Percentiles rank a stretch among this genome's conserved stretches.
Evolutionary conservation across 2,797 vertebrate genomes (phyloP).

Genomic region (Anguilla marmorata): DNA sequence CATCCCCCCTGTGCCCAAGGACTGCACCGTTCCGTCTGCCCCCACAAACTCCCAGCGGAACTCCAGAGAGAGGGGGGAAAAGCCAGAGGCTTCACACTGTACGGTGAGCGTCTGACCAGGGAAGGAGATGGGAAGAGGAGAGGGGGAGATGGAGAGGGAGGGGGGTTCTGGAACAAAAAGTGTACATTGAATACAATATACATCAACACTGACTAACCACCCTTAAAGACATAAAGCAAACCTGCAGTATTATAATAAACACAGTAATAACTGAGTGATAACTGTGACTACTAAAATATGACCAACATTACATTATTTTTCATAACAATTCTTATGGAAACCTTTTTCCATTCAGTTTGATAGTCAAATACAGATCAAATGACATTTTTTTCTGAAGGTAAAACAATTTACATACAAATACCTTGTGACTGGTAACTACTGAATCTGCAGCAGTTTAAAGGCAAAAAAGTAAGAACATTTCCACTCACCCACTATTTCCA

Average conservation of each 20-base stretch:
- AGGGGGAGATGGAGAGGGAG: conserved; percentile 72
- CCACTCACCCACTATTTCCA: conserved; percentile 75
- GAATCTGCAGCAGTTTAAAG: neutral
- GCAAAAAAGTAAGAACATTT: neutral
- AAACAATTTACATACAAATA: neutral
- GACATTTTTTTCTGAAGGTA: neutral
- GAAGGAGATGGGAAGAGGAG: conserved; percentile 66
- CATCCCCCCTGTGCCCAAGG: conserved; percentile 60
- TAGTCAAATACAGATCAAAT: neutral
- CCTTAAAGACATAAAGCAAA: neutral
- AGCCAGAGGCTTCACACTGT: conserved; percentile 76
- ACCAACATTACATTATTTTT: neutral
- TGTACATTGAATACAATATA: neutral
- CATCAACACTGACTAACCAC: neutral
- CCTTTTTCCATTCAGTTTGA: neutral
- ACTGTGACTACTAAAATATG: neutral
- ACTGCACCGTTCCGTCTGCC: conserved; percentile 49
- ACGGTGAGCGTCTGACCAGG: conserved; percentile 68
- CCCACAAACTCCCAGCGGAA: conserved; percentile 74
- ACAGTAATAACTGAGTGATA: neutral
- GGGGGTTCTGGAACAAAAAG: conserved; percentile 71
- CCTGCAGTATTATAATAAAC: neutral
- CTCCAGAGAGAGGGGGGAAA: conserved; percentile 73
- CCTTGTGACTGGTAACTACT: neutral
- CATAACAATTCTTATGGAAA: neutral